Conservation (phyloP, 2,888 invertebrate genomes). For the Melanostoma mellinum region DNA sequence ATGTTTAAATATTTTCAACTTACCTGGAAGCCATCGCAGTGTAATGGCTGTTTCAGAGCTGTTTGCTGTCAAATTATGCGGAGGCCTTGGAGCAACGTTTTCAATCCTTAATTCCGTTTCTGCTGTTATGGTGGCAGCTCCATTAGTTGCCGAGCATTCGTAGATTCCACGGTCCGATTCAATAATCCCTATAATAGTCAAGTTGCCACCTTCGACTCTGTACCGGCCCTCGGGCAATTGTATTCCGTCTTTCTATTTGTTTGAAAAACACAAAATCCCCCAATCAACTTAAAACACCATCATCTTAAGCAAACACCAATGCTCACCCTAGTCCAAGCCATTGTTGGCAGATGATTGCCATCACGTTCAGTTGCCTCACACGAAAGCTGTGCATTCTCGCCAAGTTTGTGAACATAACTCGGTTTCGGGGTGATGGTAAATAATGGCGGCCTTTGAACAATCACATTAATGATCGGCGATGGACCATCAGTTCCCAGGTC, state of each 20-base stretch:
- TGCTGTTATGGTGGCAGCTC: constrained; percentile 91
- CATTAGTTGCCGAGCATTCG: constrained; percentile 92
- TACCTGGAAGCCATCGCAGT: constrained; percentile 90
- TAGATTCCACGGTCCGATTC: constrained; percentile 94
- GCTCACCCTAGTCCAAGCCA: constrained; percentile 87
- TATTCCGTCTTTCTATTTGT: constrained; percentile 89
- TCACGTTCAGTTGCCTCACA: constrained; percentile 90
- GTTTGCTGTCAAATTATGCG: constrained; percentile 91
- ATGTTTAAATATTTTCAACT: constrained; percentile 45
- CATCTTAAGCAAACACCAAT: constrained; percentile 53
- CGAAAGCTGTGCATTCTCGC: constrained; percentile 90
- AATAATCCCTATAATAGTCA: constrained; percentile 91
- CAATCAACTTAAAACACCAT: constrained; percentile 46
- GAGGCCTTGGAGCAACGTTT: constrained; percentile 94
- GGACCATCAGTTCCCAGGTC: constrained; percentile 92
- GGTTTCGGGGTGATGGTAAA: constrained; percentile 91
- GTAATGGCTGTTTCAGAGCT: constrained; percentile 88
- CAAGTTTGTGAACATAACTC: constrained; percentile 91
- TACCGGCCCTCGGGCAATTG: constrained; percentile 87
- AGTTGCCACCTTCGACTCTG: constrained; percentile 88
- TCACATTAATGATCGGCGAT: constrained; percentile 91
- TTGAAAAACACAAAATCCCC: constrained; percentile 66
- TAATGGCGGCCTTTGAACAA: constrained; percentile 92
- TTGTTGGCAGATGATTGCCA: constrained; percentile 85
- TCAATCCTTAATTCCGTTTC: constrained; percentile 92